Base-by-base conservation (phyloP, 2,888 invertebrate species). In the Eupithecia subfuscata region DNA sequence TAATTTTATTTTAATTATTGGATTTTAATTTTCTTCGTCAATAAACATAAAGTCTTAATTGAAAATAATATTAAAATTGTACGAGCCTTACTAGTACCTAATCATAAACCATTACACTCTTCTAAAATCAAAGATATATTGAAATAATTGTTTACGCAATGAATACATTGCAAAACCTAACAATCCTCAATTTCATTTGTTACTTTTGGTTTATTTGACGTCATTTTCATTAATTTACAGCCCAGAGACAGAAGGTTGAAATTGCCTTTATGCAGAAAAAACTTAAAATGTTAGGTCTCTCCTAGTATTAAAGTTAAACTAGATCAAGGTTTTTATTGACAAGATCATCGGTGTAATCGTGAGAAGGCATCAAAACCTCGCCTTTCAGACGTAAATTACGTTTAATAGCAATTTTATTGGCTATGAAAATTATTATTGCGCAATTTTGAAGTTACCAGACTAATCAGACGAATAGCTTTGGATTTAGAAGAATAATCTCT, bases 381-480 rank as follows among this genome's bases (percentile, higher is more conserved):
- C 81, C 82, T 82, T 78, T 73, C 69, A 78, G 69, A 79, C 78
- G 82, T 88, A 86, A 89, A 88, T 90, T 87, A 83, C 84, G 84
- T 86, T 85, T 86, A 85, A 89, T 84, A 83, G 85, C 85, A 76
- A 84, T 89, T 91, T 90, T 87, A 91, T 88, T 85, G 84, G 82
- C 85, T 86, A 86, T 85, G 86, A 89, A 87, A 87, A 89, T 88
- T 88, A 87, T 88, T 87, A 89, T 87, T 85, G 88, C 87, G 85
- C 87, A 84, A 87, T 89, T 88, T 86, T 85, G 84, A 86, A 87
- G 81, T 86, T 86, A 81, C 81, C 81, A 80, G 82, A 81, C 85
- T 89, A 90, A 91, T 91, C 89, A 90, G 82, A 86, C 81, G 84
- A 88, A 90, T 89, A 84, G 87, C 84, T 84, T 88, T 84, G 84